phyloP scores from a whole-genome alignment of 2,797 vertebrate species.

The Bucorvus abyssinicus region DNA sequence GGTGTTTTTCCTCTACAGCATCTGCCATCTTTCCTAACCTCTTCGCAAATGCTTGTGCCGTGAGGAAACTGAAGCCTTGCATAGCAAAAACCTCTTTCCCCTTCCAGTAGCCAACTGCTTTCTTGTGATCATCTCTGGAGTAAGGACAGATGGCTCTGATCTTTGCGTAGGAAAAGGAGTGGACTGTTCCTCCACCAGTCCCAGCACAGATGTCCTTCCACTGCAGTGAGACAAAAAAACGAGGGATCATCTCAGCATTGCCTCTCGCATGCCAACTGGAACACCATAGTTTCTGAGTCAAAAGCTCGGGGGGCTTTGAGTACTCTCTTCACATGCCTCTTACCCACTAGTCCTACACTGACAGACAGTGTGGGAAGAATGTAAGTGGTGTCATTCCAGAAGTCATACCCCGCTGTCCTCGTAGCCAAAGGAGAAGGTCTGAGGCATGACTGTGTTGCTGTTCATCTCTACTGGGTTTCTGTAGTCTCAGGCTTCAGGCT shows the following conservation, averaged over 20 bases:
- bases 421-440: background rate
- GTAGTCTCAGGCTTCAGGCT: background rate
- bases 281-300: background rate
- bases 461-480: background rate
- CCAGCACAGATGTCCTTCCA: background rate
- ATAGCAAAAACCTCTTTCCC: background rate
- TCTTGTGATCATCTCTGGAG: background rate
- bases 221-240: background rate
- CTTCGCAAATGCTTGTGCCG: background rate
- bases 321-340: slow-evolving; percentile 23
- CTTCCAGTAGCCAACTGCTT: background rate
- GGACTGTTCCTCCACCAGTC: background rate
- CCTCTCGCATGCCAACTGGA: background rate
- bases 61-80: background rate
- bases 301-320: background rate
- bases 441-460: background rate
- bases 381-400: background rate
- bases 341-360: background rate
- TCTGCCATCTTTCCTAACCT: background rate
- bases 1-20: background rate
- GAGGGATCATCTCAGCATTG: background rate
- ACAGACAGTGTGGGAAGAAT: slow-evolving; percentile 37
- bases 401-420: background rate
- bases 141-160: background rate
- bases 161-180: background rate